These are phyloP conservation scores for Aphis craccivora DNA, from an alignment of 1,140 invertebrate genomes.

Conservation along the genomic window DNA sequence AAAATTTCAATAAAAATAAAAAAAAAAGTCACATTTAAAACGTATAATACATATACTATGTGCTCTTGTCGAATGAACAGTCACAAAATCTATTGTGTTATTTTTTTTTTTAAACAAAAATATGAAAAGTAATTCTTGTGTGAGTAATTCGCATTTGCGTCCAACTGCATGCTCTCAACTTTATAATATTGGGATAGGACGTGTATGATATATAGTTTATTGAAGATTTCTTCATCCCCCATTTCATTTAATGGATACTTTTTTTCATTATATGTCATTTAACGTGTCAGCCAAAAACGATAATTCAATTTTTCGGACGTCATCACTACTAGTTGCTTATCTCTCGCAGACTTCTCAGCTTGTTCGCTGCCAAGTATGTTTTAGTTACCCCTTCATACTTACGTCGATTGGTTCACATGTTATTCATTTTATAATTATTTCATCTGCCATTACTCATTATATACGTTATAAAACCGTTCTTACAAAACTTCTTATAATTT, in stretches of 20 bases:
- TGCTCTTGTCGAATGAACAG: background rate
- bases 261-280: conserved; percentile 31
- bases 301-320: conserved; percentile 37
- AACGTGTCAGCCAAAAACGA: background rate
- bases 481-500: background rate
- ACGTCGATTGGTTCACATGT: background rate
- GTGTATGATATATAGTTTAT: conserved; percentile 28
- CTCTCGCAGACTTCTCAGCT: background rate
- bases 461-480: background rate
- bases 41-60: background rate
- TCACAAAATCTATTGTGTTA: background rate
- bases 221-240: background rate
- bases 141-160: conserved; percentile 8
- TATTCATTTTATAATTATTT: background rate
- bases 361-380: background rate
- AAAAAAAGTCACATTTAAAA: background rate
- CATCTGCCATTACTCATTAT: background rate
- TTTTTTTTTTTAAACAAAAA: background rate
- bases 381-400: background rate
- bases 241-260: background rate
- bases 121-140: background rate
- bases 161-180: background rate
- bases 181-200: background rate
- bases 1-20: background rate
- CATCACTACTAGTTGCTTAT: conserved; percentile 28